Evolutionary conservation across 2,797 vertebrate genomes (phyloP).

Genomic region (Anguilla obscura): DNA sequence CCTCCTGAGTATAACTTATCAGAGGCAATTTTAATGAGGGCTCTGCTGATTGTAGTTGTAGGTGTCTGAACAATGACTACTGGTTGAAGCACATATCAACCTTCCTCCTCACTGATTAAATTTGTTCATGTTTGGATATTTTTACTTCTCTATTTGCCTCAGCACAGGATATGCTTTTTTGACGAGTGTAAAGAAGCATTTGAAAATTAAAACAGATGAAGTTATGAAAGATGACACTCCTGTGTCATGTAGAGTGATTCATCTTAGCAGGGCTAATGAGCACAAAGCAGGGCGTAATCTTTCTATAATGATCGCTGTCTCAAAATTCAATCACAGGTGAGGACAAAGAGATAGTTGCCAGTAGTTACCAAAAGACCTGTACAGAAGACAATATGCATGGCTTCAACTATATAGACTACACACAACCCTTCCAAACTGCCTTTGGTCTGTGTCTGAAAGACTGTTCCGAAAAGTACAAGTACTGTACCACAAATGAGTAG

Average conservation of each 20-base stretch:
- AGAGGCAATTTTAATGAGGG: not conserved
- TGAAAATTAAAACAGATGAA: not conserved
- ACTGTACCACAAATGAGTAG: not conserved
- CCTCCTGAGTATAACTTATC: not conserved
- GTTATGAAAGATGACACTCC: not conserved
- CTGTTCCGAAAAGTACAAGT: not conserved
- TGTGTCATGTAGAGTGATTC: not conserved
- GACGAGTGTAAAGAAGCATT: not conserved
- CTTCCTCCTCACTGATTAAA: not conserved
- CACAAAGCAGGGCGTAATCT: not conserved
- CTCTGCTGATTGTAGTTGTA: not conserved
- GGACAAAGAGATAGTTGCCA: not conserved
- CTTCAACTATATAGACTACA: not conserved
- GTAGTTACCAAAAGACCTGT: not conserved
- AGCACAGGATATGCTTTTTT: not conserved
- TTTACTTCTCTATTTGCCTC: not conserved
- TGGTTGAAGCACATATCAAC: not conserved
- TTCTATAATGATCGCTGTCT: not conserved
- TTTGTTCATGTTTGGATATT: not conserved
- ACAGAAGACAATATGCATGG: not conserved
- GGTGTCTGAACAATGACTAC: not conserved
- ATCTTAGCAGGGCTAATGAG: not conserved
- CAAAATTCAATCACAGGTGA: not conserved
- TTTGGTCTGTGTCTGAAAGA: not conserved
- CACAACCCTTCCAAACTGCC: not conserved